phyloP scores from a whole-genome alignment of 2,888 invertebrate species.

The Drosophila subsilvestris region DNA sequence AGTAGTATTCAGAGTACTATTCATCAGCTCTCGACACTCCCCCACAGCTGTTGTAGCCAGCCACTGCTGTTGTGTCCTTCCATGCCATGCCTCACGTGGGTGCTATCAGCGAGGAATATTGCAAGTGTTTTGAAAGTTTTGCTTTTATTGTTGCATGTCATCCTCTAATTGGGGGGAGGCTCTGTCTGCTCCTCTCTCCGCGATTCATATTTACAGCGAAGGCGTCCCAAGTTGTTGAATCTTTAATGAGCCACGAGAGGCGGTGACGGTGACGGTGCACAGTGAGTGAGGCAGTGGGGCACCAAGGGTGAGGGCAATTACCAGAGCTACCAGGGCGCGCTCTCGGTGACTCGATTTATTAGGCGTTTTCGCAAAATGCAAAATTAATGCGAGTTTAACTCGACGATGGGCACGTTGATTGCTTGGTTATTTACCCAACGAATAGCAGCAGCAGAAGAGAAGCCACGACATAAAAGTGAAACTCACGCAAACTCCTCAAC shows the following conservation, averaged over 20 bases:
- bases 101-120: no score
- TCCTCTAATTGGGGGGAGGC: constrained; percentile 56
- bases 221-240: constrained; percentile 57
- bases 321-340: neutral
- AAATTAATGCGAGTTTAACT: constrained; percentile 62
- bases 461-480: constrained; percentile 47
- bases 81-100: no score
- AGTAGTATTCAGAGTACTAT: constrained; percentile 12
- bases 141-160: constrained; percentile 65
- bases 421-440: constrained; percentile 57
- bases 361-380: constrained; percentile 58
- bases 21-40: no score
- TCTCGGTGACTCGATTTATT: constrained; percentile 47
- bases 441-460: constrained; percentile 3
- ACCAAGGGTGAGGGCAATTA: constrained; percentile 38
- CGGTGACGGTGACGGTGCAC: neutral
- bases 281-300: neutral
- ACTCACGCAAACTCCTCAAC: constrained; percentile 56
- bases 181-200: neutral
- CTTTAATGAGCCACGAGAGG: constrained; percentile 48
- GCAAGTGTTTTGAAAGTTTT: constrained; percentile 20
- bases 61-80: no score
- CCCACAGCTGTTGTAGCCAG: no score
- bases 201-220: constrained; percentile 46
- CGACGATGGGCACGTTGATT: constrained; percentile 54